Evolutionary conservation across 2,797 vertebrate species (phyloP).

Genomic region (Darevskia mixta): DNA sequence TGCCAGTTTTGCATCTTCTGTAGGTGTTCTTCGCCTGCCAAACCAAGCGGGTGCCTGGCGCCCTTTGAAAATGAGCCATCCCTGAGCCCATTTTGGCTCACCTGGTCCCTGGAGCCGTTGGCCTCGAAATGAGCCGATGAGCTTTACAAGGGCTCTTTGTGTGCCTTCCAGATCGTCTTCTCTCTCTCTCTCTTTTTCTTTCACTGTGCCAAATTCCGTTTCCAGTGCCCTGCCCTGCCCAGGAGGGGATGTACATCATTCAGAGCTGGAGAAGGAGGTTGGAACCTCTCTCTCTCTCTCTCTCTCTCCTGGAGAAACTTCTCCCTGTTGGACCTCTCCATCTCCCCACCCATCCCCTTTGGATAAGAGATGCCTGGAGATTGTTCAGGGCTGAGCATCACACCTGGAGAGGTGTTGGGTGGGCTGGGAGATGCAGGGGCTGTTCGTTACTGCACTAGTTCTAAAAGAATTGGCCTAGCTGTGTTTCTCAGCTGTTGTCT

Average conservation of each 20-base stretch:
- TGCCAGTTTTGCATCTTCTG: not conserved
- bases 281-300: not conserved
- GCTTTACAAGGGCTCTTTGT: slow-evolving; percentile 1
- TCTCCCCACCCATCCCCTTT: no score
- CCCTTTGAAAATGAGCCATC: not conserved
- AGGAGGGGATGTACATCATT: not conserved
- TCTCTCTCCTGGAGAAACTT: not conserved
- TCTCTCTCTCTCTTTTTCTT: not conserved
- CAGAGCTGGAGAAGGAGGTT: not conserved
- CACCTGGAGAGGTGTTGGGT: not conserved
- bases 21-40: not conserved
- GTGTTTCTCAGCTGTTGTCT: no score
- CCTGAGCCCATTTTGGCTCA: not conserved
- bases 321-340: not conserved
- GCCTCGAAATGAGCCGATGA: not conserved
- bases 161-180: no score
- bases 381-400: no score
- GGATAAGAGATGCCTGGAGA: not conserved
- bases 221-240: not conserved
- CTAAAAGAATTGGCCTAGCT: no score
- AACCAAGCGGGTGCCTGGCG: no score
- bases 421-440: no score
- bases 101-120: not conserved
- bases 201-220: not conserved
- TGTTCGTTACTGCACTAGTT: no score